Evolutionary conservation across 2,113 vertebrate species (phyloP), one percentile per base, ranked within the genome.

Genomic region (Capreolus pygargus): DNA sequence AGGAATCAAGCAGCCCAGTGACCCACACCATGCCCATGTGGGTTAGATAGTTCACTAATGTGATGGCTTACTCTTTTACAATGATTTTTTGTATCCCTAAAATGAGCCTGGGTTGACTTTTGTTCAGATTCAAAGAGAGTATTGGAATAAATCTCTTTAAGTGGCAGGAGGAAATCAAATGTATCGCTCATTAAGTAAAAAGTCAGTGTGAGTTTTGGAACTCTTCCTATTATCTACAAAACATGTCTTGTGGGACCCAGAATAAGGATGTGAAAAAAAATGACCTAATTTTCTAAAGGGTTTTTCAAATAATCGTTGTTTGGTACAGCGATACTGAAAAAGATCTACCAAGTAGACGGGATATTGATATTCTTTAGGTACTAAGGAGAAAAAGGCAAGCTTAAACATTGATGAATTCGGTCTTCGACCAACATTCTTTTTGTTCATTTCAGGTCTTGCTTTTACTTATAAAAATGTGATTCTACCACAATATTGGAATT

Each of bases 131-230:
- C 88, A 87, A 89, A 86, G n/a, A 82, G 2, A 25, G 54, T 91
- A 47, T 43, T 87, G 76, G 89, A 86, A 97, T 78, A 89, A 61
- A 87, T 92, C 50, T 97, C 39, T 86, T 91, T n/a, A 84, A 91
- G 57, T 89, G 81, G 28, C 47, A 93, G 47, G 64, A 95, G 57
- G 92, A 95, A 93, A 76, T 87, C 81, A 94, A 60, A 57, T 90
- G 54, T 83, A 61, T 54, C n/a, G 64, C 74, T 81, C 74, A 70
- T 97, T 96, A 92, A 87, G 70, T 36, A 90, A 88, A 94, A 95
- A 86, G 79, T 86, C 52, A 45, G 23, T 33, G 28, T 92, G 86
- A 70, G 64, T 70, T 94, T 90, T 89, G 33, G 28, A 94, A 83
- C 33, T 78, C 61, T 88, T 87, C n/a, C n/a, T 95, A 39, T 54